Evolutionary conservation across 1,140 invertebrate species (phyloP), one percentile per base, ranked within the genome.

Genomic region (Chelonus insularis): DNA sequence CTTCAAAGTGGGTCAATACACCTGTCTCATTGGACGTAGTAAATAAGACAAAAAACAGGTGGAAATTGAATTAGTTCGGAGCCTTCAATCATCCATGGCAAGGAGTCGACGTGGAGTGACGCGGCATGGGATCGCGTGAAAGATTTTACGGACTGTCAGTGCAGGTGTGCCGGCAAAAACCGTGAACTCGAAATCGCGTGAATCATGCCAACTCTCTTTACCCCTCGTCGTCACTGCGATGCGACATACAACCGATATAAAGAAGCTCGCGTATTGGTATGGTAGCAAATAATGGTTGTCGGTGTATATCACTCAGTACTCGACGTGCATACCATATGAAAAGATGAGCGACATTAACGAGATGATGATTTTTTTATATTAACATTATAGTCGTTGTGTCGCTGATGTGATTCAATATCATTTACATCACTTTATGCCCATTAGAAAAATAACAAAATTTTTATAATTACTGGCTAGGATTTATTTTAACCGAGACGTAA

Each of bases 71-170:
- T 58, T 58, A 58, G 41, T 7, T 23, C 20, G 23, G n/a, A 14
- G 16, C 56, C 41, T 58, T 58, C 56, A 58, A 58, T 58, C 56
- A 58, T 58, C 41, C 56, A 32, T 47, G 56, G 43, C 56, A 58
- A 45, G 56, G 25, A 52, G 37, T 57, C 56, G 50, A 55, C 39
- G 61, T 23, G 55, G 52, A 36, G 50, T 56, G 18, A 56, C 61
- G 57, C 50, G 57, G 50, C 50, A 32, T 45, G 54, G 50, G 56
- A 41, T 52, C 56, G 62, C 56, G 56, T 47, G 23, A 58, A 59
- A 63, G 56, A 63, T 63, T 63, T 63, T 59, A 63, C 62, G 57
- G 62, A 63, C 62, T 63, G 62, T 63, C 62, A 63, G 62, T 59
- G 62, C 62, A 63, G 62, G 62, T 63, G 62, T 52, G 56, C 62